Evolutionary conservation across 2,113 vertebrate genomes (phyloP), one percentile per base, ranked within the genome.

Genomic region (Serinus canaria): DNA sequence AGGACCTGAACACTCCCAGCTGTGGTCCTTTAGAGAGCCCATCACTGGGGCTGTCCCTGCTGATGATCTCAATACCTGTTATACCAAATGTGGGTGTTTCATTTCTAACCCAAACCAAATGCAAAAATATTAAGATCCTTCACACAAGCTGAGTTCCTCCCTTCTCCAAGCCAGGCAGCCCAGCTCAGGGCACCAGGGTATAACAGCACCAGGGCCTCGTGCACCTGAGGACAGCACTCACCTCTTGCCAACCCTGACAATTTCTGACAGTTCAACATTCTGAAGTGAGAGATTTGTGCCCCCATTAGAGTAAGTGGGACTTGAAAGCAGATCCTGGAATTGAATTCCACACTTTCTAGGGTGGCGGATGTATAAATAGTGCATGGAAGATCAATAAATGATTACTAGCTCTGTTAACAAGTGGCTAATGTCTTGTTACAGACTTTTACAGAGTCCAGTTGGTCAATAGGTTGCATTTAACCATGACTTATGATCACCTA

Each of bases 381-480:
- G 92, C 93, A 97, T 95, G 76, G 15, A 77, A 73, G 88, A 92
- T 96, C 95, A 93, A 96, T 97, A 94, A 87, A 93, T 96, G 95
- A 96, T 95, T 96, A 94, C 90, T 93, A 96, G 94, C 91, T 91
- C 93, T 95, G 93, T 96, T 97, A 97, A 97, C 94, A 97, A 95
- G 94, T 95, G 76, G 92, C 90, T 96, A 95, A 96, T 96, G 93
- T 88, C 96, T 95, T 92, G 95, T 94, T 90, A 92, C 72, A 92
- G 94, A 94, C 94, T 94, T 94, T 89, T 84, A 95, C 24, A 91
- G 85, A 96, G 95, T 96, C 92, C 88, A 88, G 85, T 80, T 92
- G 93, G 94, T 95, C 96, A 97, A 97, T 96, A 97, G 91, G 94
- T 92, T 96, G 95, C 95, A 95, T 97, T 97, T 96, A 97, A 97